Conservation (phyloP, 2,113 vertebrate species). For the Otis tarda region DNA sequence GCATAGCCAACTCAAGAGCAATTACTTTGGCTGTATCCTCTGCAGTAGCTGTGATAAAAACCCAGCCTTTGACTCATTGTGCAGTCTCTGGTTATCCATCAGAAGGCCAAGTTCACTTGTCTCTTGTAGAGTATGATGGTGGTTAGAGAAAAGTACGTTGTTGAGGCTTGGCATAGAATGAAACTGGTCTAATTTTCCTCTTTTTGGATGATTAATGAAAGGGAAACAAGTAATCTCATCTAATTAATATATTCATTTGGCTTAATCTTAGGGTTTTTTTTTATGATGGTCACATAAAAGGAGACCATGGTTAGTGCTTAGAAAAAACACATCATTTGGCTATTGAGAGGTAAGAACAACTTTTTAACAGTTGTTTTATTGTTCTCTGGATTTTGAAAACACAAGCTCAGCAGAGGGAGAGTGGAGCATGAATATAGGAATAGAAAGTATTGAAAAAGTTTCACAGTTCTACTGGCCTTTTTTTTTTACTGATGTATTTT, state of each 20-base stretch:
- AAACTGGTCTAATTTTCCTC: background rate
- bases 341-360: background rate
- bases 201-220: background rate
- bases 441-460: background rate
- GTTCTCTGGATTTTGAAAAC: background rate
- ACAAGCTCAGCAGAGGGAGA: background rate
- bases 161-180: background rate
- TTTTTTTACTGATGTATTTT: background rate
- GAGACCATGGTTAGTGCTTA: too few relatives aligned
- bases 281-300: background rate
- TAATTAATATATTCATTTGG: background rate
- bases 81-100: background rate
- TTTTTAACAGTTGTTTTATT: background rate
- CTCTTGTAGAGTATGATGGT: background rate
- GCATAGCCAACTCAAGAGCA: background rate
- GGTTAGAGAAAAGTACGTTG: background rate
- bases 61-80: background rate
- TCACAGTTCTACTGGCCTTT: background rate
- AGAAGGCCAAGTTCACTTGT: background rate
- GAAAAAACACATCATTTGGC: background rate
- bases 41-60: background rate
- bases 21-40: background rate
- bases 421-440: background rate
- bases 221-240: background rate
- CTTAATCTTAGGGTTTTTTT: background rate